Percentiles rank a stretch among this genome's conserved stretches.
These are phyloP conservation scores for Brienomyrus longianalis DNA, from an alignment of 2,113 vertebrate genomes.

Conservation along the genomic window DNA sequence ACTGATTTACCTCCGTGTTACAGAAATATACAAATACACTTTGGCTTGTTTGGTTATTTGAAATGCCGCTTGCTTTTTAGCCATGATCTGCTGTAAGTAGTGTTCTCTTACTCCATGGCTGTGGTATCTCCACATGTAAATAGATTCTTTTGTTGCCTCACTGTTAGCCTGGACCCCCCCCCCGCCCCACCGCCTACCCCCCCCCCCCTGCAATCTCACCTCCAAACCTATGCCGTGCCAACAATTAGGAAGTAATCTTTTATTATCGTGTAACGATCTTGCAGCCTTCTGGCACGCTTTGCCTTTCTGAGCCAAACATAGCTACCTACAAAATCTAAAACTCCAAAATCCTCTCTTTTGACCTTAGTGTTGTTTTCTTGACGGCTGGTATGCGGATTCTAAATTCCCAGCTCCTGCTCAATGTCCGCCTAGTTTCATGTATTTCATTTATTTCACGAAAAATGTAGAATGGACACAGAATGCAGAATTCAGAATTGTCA, in stretches of 20 bases:
- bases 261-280: not conserved
- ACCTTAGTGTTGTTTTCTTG: not conserved
- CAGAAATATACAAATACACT: not conserved
- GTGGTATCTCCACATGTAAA: not conserved
- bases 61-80: not conserved
- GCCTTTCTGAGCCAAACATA: not conserved
- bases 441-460: not conserved
- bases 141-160: not conserved
- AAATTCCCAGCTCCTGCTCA: too few relatives aligned
- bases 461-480: not conserved
- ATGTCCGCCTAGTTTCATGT: not conserved
- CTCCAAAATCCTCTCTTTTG: not conserved
- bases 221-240: not conserved
- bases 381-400: not conserved
- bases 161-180: not conserved
- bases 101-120: not conserved
- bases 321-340: not conserved
- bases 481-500: not conserved
- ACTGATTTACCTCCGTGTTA: not conserved
- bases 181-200: too few relatives aligned
- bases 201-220: not conserved
- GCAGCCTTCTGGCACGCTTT: not conserved
- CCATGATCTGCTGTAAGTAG: not conserved
- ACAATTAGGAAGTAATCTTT: not conserved
- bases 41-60: not conserved